phyloP scores from a whole-genome alignment of 2,797 vertebrate species.

The Myotis daubentonii region DNA sequence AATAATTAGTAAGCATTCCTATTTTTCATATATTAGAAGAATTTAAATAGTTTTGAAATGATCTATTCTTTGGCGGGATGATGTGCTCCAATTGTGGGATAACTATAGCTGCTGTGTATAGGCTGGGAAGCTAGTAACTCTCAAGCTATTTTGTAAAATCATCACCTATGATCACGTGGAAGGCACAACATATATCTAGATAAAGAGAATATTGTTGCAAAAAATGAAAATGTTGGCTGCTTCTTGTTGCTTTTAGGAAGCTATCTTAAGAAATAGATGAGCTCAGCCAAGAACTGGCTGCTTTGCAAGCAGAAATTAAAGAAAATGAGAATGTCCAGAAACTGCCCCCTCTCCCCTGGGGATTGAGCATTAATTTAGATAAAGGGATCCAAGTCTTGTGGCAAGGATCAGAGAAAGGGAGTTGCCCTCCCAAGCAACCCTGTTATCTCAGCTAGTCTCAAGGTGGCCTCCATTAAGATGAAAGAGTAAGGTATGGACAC shows the following conservation, averaged over 20 bases:
- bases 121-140: background rate
- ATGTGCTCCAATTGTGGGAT: background rate
- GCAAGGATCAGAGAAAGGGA: background rate
- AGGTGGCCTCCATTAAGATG: conserved; percentile 4
- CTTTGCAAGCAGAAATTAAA: background rate
- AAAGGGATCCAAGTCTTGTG: background rate
- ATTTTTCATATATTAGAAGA: background rate
- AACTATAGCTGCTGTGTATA: background rate
- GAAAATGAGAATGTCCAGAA: conserved; percentile 7
- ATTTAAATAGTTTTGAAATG: background rate
- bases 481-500: background rate
- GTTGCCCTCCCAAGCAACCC: background rate
- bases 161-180: background rate
- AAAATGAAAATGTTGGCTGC: background rate
- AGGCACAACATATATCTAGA: background rate
- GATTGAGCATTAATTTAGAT: conserved; percentile 15
- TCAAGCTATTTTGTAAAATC: background rate
- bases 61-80: background rate
- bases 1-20: background rate
- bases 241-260: conserved; percentile 2
- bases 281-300: background rate
- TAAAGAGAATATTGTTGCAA: background rate
- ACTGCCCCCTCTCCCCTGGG: background rate
- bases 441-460: background rate
- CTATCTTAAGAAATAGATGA: background rate